Conservation (phyloP, 2,113 vertebrate species). For the Chaetodon trifascialis region DNA sequence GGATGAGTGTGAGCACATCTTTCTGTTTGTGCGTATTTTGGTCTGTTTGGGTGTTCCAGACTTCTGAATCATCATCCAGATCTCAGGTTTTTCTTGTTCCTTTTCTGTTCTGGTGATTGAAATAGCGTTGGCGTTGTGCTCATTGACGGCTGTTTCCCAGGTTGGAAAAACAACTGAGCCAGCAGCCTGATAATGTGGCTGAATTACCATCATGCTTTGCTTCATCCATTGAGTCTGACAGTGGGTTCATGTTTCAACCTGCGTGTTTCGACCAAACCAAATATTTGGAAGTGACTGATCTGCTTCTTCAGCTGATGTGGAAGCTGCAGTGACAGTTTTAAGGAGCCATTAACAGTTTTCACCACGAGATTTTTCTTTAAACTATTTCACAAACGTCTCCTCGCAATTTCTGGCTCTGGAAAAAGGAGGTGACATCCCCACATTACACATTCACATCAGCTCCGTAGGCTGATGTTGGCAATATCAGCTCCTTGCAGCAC, state of each 20-base stretch:
- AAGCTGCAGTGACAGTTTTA: background rate
- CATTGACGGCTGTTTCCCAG: background rate
- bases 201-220: background rate
- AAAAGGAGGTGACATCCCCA: too few species aligned
- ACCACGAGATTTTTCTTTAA: too few species aligned
- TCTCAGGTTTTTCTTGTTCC: background rate
- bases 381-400: too few species aligned
- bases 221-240: background rate
- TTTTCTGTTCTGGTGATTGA: background rate
- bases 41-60: slow-evolving; percentile 9
- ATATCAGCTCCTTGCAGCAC: background rate
- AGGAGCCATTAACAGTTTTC: background rate
- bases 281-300: background rate
- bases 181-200: background rate
- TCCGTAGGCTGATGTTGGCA: background rate
- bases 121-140: background rate
- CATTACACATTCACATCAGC: background rate
- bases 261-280: background rate
- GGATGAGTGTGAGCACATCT: background rate
- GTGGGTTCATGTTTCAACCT: background rate
- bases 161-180: background rate
- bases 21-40: background rate
- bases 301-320: background rate
- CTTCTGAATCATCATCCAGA: background rate
- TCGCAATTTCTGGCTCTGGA: too few species aligned